Evolutionary conservation across 1,140 invertebrate genomes (phyloP).

Genomic region (Magallana gigas): DNA sequence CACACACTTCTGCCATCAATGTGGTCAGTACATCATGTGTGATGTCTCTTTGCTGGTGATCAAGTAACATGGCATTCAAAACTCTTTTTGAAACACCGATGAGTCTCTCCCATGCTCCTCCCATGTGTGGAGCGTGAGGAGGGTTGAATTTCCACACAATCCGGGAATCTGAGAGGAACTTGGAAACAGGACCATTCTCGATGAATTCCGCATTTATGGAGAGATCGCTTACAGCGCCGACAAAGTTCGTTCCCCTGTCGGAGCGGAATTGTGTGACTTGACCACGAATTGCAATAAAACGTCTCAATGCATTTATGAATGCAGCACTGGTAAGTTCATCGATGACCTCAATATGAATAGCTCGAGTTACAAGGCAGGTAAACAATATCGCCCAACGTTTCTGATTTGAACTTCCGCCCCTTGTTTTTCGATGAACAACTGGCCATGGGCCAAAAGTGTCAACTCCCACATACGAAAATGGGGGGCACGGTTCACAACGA

Average conservation of each 20-base stretch:
- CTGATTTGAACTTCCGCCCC: not conserved
- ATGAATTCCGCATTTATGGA: too few relatives aligned
- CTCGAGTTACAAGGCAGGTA: too few relatives aligned
- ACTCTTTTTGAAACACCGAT: conserved; percentile 56
- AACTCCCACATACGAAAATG: not conserved
- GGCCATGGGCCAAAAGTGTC: not conserved
- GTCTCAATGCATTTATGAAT: not conserved
- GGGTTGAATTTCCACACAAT: conserved; percentile 54
- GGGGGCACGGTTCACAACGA: not conserved
- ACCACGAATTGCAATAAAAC: not conserved
- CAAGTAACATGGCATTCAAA: conserved; percentile 55
- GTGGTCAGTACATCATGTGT: conserved; percentile 47
- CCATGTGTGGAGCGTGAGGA: conserved; percentile 50
- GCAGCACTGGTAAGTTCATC: not conserved
- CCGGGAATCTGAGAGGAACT: not conserved
- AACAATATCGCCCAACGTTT: too few relatives aligned
- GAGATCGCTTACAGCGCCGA: not conserved
- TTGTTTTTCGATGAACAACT: not conserved
- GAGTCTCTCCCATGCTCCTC: conserved; percentile 60
- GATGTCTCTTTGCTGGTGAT: conserved; percentile 39
- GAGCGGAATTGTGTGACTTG: not conserved
- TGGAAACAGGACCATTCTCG: too few relatives aligned
- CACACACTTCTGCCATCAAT: conserved; percentile 1
- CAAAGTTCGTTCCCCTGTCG: not conserved
- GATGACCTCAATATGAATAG: too few relatives aligned